Evolutionary conservation across 2,113 vertebrate genomes (phyloP).

Genomic region (Odobenus rosmarus): DNA sequence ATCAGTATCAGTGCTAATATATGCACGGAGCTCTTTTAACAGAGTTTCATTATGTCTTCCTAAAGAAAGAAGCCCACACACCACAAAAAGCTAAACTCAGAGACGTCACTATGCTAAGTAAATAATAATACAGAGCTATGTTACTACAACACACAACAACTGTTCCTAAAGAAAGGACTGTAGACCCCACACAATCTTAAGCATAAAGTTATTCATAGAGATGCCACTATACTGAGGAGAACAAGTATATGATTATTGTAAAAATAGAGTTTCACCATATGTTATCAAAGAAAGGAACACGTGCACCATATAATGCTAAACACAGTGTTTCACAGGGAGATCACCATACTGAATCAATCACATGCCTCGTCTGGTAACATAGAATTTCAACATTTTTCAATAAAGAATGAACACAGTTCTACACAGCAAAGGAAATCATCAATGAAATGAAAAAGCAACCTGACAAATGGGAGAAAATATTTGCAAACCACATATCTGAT

Average conservation of each 20-base stretch:
- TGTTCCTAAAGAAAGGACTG: neutral
- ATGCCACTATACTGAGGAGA: neutral
- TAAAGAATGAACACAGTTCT: neutral
- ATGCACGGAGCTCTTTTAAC: neutral
- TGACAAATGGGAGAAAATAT: neutral
- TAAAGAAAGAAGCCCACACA: neutral
- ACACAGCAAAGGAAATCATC: neutral
- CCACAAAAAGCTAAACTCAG: neutral
- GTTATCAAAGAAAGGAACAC: neutral
- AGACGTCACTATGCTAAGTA: neutral
- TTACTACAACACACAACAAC: no score
- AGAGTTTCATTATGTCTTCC: neutral
- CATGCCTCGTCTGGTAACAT: neutral
- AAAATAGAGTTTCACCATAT: neutral
- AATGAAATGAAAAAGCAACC: neutral
- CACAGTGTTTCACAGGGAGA: neutral
- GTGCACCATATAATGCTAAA: neutral
- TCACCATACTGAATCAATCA: neutral
- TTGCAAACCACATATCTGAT: neutral
- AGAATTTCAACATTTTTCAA: neutral
- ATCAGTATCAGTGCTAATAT: neutral
- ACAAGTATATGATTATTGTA: no score
- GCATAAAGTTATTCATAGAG: neutral
- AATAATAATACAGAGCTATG: neutral
- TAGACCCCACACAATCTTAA: neutral